phyloP scores from a whole-genome alignment of 1,140 invertebrate genomes.

The Micrasema minimum region DNA sequence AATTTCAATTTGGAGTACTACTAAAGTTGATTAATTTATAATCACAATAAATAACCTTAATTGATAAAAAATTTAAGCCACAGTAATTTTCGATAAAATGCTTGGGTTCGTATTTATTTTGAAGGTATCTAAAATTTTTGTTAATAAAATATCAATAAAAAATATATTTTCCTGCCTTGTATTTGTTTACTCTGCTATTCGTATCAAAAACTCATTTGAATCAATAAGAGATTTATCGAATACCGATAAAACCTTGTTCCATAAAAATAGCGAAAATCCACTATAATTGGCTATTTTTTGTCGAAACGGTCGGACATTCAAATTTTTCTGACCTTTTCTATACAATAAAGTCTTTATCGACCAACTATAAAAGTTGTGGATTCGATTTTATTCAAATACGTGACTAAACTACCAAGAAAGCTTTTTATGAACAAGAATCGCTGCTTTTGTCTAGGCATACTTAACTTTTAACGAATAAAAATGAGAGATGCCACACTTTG shows the following conservation, averaged over 20 bases:
- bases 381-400: constrained; percentile 28
- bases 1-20: no score
- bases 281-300: neutral
- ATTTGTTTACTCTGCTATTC: no score
- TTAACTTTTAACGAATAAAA: neutral
- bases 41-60: no score
- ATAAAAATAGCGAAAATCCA: neutral
- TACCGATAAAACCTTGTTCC: neutral
- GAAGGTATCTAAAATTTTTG: no score
- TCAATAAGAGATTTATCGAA: neutral
- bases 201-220: no score
- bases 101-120: no score
- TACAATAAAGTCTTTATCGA: constrained; percentile 30
- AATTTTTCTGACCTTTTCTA: constrained; percentile 17
- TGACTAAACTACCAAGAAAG: constrained; percentile 10
- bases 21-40: no score
- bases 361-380: constrained; percentile 12
- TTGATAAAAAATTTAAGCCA: no score
- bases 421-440: constrained; percentile 8
- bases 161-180: no score
- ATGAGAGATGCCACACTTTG: neutral
- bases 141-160: no score
- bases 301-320: neutral
- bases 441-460: neutral
- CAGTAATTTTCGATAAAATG: no score